Evolutionary conservation across 2,888 invertebrate genomes (phyloP).

Genomic region (Cerceris rybyensis): DNA sequence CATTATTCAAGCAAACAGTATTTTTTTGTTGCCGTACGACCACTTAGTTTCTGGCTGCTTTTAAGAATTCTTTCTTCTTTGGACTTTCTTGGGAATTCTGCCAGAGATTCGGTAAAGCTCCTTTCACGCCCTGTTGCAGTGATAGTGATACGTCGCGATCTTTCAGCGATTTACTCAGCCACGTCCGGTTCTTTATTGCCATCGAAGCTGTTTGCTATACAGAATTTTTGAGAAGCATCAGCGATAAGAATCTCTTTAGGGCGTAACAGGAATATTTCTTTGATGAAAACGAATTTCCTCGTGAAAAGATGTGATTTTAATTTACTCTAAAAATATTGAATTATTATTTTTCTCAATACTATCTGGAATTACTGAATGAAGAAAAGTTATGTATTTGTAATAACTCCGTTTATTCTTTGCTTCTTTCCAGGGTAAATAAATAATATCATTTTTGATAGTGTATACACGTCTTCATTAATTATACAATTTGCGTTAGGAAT

Average conservation of each 20-base stretch:
- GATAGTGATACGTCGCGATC: constrained; percentile 53
- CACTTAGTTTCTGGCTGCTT: constrained; percentile 22
- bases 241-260: neutral
- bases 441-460: no score
- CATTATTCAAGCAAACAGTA: constrained; percentile 10
- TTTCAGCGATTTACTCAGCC: constrained; percentile 50
- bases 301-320: neutral
- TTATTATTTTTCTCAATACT: no score
- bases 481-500: no score
- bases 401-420: neutral
- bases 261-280: neutral
- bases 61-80: constrained; percentile 32
- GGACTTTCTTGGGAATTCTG: constrained; percentile 49
- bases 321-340: neutral
- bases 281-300: neutral
- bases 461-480: no score
- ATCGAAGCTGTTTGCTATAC: constrained; percentile 1
- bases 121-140: constrained; percentile 61
- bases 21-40: constrained; percentile 14
- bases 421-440: neutral
- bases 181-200: constrained; percentile 14
- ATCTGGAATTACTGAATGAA: no score
- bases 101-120: constrained; percentile 47
- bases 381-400: neutral
- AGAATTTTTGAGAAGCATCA: neutral